Conservation (phyloP, 37 sponge, comb jelly and placozoan species). For the Hexactinellida sp. region DNA sequence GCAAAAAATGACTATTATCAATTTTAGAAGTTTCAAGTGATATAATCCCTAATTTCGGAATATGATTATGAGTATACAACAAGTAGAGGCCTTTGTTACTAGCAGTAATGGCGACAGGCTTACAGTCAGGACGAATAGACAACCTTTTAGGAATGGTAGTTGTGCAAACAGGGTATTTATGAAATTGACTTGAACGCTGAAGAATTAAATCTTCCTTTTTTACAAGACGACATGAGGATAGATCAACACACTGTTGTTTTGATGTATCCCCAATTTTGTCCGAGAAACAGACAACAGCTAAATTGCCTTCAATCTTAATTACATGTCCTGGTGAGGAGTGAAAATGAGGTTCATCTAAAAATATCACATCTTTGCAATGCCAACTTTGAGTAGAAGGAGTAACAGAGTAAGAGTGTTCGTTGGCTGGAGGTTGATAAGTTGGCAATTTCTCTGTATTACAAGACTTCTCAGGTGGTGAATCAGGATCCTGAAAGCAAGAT, state of each 20-base stretch:
- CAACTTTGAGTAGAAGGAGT: not conserved
- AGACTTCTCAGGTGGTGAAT: not conserved
- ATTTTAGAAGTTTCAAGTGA: not conserved
- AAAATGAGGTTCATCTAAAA: not conserved
- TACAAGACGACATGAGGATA: not conserved
- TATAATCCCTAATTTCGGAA: not conserved
- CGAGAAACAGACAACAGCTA: not conserved
- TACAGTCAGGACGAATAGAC: not conserved
- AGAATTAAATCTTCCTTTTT: not conserved
- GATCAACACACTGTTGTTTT: not conserved
- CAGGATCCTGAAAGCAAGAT: not conserved
- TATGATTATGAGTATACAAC: not conserved
- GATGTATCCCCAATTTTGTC: not conserved
- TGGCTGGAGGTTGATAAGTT: not conserved
- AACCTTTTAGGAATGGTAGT: not conserved
- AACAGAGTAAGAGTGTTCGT: not conserved
- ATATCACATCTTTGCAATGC: not conserved
- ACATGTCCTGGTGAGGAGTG: not conserved
- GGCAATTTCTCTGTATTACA: not conserved
- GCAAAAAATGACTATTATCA: not conserved
- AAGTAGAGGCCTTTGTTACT: not conserved
- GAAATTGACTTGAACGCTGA: not conserved
- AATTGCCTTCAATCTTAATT: not conserved
- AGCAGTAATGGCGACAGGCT: not conserved
- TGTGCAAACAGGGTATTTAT: not conserved